Conservation (phyloP, 2,888 invertebrate species). For the Scaptomyza cyrtandrae region DNA sequence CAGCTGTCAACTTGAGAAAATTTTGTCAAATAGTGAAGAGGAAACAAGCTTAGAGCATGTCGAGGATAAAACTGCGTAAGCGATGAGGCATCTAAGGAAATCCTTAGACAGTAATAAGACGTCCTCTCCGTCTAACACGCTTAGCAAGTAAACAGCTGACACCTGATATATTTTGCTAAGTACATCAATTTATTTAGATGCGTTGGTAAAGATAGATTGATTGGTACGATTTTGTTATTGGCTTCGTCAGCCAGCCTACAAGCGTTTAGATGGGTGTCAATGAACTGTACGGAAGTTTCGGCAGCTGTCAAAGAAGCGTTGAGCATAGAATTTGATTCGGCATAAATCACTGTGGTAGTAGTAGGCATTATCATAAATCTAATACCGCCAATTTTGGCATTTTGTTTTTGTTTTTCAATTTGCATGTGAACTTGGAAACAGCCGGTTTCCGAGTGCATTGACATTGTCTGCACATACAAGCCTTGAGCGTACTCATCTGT, state of each 20-base stretch:
- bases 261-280: constrained; percentile 53
- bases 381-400: constrained; percentile 59
- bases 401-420: constrained; percentile 55
- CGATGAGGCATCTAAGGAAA: constrained; percentile 30
- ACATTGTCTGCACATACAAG: constrained; percentile 45
- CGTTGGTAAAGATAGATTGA: constrained; percentile 28
- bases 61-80: constrained; percentile 51
- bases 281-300: constrained; percentile 64
- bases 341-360: constrained; percentile 54
- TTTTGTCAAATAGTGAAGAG: constrained; percentile 65
- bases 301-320: constrained; percentile 55
- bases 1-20: constrained; percentile 66
- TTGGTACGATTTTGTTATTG: constrained; percentile 33
- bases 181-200: not conserved
- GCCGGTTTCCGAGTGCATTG: constrained; percentile 55
- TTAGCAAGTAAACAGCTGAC: constrained; percentile 28
- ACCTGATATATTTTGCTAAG: constrained; percentile 30
- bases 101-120: constrained; percentile 6
- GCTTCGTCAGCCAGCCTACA: constrained; percentile 50
- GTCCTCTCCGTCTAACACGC: not conserved
- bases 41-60: constrained; percentile 49
- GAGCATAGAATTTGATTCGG: constrained; percentile 53
- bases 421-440: constrained; percentile 72
- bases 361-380: constrained; percentile 69
- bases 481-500: constrained; percentile 52